Percentiles rank a stretch among this genome's conserved stretches.
phyloP scores from a whole-genome alignment of 92 coral and sea anemone genomes.

The Hydrozoanthus gracilis region DNA sequence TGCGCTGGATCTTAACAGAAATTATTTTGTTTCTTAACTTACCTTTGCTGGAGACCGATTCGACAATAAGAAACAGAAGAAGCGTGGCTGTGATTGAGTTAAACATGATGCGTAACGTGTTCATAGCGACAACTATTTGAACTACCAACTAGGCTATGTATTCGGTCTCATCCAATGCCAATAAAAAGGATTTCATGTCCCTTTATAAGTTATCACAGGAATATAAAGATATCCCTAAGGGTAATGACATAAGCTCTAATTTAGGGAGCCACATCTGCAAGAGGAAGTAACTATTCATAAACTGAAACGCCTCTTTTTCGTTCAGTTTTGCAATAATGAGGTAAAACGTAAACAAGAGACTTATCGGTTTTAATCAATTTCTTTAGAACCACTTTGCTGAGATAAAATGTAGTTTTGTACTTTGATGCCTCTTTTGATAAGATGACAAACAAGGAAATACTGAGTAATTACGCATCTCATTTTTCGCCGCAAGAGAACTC shows the following conservation, averaged over 20 bases:
- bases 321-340: background rate
- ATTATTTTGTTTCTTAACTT: background rate
- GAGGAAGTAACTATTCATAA: too few species aligned
- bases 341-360: background rate
- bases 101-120: background rate
- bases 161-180: background rate
- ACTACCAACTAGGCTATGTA: too few species aligned
- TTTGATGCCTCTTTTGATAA: constrained; percentile 1
- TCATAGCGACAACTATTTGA: background rate
- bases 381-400: background rate
- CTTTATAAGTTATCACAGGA: background rate
- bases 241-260: background rate
- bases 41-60: background rate
- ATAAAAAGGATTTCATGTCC: background rate
- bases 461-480: background rate
- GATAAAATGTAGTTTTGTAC: constrained; percentile 12
- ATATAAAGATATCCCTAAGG: background rate
- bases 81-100: background rate
- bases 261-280: constrained; percentile 5
- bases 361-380: background rate
- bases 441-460: constrained; percentile 1
- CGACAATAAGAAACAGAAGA: background rate
- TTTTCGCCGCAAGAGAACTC: background rate
- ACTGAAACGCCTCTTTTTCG: background rate
- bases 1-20: background rate